Evolutionary conservation across 2,797 vertebrate genomes (phyloP).

Genomic region (Triplophysa bombifrons): DNA sequence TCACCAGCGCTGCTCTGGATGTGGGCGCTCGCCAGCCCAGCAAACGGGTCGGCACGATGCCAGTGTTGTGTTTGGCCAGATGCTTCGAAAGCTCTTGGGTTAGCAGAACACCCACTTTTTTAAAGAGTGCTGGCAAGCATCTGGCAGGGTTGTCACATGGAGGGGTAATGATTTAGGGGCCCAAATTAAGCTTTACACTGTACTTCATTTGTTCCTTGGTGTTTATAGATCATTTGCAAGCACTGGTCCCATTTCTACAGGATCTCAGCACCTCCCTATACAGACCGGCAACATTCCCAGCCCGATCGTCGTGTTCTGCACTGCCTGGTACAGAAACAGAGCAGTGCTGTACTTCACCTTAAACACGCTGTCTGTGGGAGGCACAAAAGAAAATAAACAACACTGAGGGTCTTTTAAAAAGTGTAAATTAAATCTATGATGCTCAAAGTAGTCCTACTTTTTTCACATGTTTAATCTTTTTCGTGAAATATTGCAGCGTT

Average conservation of each 20-base stretch:
- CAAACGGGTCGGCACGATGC: constrained; percentile 75
- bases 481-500: too few relatives aligned
- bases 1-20: constrained; percentile 76
- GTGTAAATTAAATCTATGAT: neutral
- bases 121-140: constrained; percentile 75
- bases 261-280: constrained; percentile 46
- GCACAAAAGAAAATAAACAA: constrained; percentile 15
- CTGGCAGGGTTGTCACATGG: constrained; percentile 67
- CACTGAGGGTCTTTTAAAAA: neutral
- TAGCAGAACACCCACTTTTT: constrained; percentile 79
- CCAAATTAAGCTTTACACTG: constrained; percentile 80
- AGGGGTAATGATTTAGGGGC: constrained; percentile 80
- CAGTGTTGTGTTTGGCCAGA: constrained; percentile 86
- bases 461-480: neutral
- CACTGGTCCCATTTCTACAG: constrained; percentile 56
- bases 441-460: neutral
- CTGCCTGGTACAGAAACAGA: constrained; percentile 12
- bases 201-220: constrained; percentile 74
- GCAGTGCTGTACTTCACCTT: constrained; percentile 9
- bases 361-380: constrained; percentile 13
- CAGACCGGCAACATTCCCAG: constrained; percentile 11
- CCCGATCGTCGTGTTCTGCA: neutral
- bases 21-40: constrained; percentile 71
- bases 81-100: constrained; percentile 77
- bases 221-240: constrained; percentile 72